Evolutionary conservation across 2,888 invertebrate genomes (phyloP).

Genomic region (Actias luna): DNA sequence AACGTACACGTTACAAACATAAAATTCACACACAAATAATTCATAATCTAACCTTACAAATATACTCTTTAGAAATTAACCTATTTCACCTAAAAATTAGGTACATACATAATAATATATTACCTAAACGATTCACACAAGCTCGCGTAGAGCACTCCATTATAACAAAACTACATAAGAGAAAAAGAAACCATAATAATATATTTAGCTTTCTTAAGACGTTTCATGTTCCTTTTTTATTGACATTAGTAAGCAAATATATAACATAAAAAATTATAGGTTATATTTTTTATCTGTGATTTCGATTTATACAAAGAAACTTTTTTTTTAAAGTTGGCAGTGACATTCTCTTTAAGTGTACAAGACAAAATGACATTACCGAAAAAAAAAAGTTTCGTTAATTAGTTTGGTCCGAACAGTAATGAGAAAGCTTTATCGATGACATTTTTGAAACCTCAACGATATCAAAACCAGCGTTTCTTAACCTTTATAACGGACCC

Average conservation of each 20-base stretch:
- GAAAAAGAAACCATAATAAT: conserved; percentile 9
- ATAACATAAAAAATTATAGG: neutral
- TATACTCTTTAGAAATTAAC: conserved; percentile 65
- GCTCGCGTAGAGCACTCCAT: conserved; percentile 30
- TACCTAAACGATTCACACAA: conserved; percentile 52
- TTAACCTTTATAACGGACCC: neutral
- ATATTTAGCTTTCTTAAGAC: neutral
- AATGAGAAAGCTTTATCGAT: conserved; percentile 17
- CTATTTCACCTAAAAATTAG: conserved; percentile 68
- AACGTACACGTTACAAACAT: conserved; percentile 67
- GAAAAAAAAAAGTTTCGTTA: neutral
- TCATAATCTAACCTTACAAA: conserved; percentile 71
- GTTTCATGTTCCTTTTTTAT: neutral
- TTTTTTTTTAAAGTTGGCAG: conserved; percentile 40
- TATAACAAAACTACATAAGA: conserved; percentile 12
- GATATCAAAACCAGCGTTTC: conserved; percentile 10
- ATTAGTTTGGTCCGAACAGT: conserved; percentile 58
- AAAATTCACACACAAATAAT: conserved; percentile 80
- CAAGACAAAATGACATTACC: neutral
- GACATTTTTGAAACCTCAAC: conserved; percentile 21
- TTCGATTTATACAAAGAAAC: conserved; percentile 22
- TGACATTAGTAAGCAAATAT: neutral
- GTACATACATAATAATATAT: conserved; percentile 63
- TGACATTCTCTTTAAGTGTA: conserved; percentile 25
- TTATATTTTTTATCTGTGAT: neutral